A percentile compares a stretch with the other conserved stretches of the same genome.
These are phyloP conservation scores for Silurus lanzhouensis DNA, from an alignment of 2,797 vertebrate species.

Conservation along the genomic window DNA sequence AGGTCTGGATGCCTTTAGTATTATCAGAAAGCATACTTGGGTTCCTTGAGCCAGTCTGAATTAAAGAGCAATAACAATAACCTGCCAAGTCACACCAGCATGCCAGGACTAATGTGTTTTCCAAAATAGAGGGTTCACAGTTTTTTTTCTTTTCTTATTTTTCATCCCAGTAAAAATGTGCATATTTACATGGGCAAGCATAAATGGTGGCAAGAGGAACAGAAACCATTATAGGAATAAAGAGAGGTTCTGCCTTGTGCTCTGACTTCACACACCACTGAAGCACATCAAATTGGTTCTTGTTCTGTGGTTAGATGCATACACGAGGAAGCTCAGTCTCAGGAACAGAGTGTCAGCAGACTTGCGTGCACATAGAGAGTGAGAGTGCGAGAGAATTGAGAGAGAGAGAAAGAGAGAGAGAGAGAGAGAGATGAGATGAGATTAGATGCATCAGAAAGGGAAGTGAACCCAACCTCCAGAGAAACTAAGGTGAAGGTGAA, in stretches of 20 bases:
- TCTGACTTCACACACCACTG: conserved; percentile 93
- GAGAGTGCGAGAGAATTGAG: neutral
- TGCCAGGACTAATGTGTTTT: conserved; percentile 50
- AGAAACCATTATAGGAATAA: conserved; percentile 92
- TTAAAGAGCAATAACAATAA: conserved; percentile 74
- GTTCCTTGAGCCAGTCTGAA: conserved; percentile 81
- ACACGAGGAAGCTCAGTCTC: conserved; percentile 38
- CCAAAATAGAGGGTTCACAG: conserved; percentile 63
- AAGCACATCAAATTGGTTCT: conserved; percentile 98
- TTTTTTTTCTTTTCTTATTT: conserved; percentile 64
- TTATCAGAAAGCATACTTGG: conserved; percentile 76
- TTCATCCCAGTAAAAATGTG: conserved; percentile 80
- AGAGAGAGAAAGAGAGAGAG: conserved; percentile 3
- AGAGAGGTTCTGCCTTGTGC: conserved; percentile 89
- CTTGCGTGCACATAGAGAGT: conserved; percentile 24
- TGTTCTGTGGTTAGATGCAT: conserved; percentile 67
- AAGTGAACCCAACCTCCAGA: conserved; percentile 32
- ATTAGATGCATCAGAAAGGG: conserved; percentile 41
- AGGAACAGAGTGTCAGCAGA: conserved; percentile 43
- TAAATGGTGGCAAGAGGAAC: conserved; percentile 93
- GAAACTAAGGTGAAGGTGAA: conserved; percentile 38
- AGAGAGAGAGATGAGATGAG: conserved; percentile 15
- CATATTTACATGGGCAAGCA: conserved; percentile 95
- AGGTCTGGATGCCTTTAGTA: conserved; percentile 75
- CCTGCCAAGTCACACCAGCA: conserved; percentile 79